These are phyloP conservation scores for Pseudopodoces humilis DNA, from an alignment of 2,113 vertebrate species.

Conservation along the genomic window DNA sequence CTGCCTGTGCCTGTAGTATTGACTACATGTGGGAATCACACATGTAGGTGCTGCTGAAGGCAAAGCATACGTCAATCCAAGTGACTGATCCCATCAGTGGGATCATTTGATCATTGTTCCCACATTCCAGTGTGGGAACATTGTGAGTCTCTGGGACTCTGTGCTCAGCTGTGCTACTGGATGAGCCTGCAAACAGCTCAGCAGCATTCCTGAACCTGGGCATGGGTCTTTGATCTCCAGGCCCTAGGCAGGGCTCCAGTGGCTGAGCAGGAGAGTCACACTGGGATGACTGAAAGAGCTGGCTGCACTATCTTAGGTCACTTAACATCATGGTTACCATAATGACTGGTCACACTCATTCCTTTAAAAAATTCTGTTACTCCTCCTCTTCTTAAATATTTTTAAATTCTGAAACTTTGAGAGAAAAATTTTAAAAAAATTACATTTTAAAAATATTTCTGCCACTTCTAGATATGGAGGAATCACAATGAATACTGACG, in stretches of 20 bases:
- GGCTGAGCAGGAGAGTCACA: neutral
- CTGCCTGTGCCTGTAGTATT: neutral
- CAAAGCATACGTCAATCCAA: accelerated
- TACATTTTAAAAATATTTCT: neutral
- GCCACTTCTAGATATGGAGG: neutral
- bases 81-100: accelerated
- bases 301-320: accelerated
- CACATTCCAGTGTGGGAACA: no score
- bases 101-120: no score
- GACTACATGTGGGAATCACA: neutral
- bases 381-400: neutral
- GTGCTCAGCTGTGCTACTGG: neutral
- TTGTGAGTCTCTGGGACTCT: neutral
- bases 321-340: neutral
- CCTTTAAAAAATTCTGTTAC: neutral
- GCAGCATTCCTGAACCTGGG: neutral
- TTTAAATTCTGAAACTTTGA: neutral
- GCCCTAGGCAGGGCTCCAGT: neutral
- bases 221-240: neutral
- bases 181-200: neutral
- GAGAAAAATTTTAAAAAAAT: neutral
- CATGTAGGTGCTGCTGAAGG: neutral
- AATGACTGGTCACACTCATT: neutral
- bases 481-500: neutral
- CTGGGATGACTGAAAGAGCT: accelerated